Base-by-base conservation (phyloP, 2,113 vertebrate species). In the Cyanistes caeruleus region DNA sequence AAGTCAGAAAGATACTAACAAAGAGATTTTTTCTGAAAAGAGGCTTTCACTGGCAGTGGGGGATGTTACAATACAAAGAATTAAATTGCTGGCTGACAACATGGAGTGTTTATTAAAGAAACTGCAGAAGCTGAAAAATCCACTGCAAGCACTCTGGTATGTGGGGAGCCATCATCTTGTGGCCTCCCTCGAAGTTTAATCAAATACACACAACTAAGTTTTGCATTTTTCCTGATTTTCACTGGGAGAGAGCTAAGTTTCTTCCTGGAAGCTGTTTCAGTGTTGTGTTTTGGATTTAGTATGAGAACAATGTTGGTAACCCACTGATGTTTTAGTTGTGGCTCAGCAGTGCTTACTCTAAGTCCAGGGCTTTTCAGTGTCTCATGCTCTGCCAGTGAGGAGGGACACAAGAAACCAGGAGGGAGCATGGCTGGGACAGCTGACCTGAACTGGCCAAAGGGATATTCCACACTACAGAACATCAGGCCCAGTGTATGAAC, bases 21-120 rank as follows among this genome's bases (percentile, higher is more conserved):
- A 86, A 92, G 83, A n/a, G 46, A 77, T 62, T 87, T 96, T 87
- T 94, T 96, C 89, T 60, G 80, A 91, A 74, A 82, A 65, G 27
- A 69, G 76, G 39, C 51, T 89, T 97, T 96, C 84, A 73, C 69
- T 90, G 90, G 59, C 80, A 93, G 21, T 28, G 30, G 75, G 48
- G 59, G 22, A 88, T 68, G 65, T 88, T 81, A 35, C 79, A 85
- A 33, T 82, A 86, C 76, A 96, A 94, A 96, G 73, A 76, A 68
- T 65, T 82, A 95, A 90, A 89, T 74, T 72, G 30, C 60, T 70
- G 72, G 11, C 52, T 92, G 90, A 89, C 33, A 27, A 27, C 35
- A 10, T 27, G 11, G 7, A 5, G 48, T n/a, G 55, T 84, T 97
- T 91, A 68, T 89, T 65, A 69, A 95, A 89, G 79, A 75, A 89